Evolutionary conservation across 2,888 invertebrate species (phyloP), one percentile per base, ranked within the genome.

Genomic region (Dynastes grantii): DNA sequence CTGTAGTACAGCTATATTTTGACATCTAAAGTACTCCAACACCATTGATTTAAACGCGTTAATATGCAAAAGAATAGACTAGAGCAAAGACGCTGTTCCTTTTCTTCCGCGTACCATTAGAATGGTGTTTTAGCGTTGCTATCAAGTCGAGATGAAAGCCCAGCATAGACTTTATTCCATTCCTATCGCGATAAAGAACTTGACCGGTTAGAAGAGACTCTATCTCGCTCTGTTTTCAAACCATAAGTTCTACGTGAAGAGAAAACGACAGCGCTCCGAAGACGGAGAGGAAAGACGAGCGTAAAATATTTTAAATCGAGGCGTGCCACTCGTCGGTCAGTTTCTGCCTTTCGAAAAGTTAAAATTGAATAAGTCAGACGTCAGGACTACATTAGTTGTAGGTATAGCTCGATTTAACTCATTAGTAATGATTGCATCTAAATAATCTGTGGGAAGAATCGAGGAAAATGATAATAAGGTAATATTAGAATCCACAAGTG

Each of bases 311-410:
- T 67, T 45, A 67, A 67, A 67, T 11, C 16, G 49, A 49, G 67
- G 67, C 67, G 67, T 67, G 67, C 67, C 67, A 8, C 22, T 55
- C 45, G 27, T 67, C 67, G 67, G 67, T 49, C 67, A 67, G 67
- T 67, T 49, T 13, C 45, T 68, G n/a, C 68, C 68, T 68, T 68
- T 68, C 68, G 51, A 68, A 68, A 68, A 68, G 29, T 68, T 22
- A 11, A 51, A 68, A 68, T 68, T 68, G 51, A 68, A 68, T 68
- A 68, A 68, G 29, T 29, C 22, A 9, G 9, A 61, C 22, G n/a
- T 16, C 13, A 16, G 16, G 1, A 16, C 16, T 16, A 8, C 55
- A 55, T 16, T n/a, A 55, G 55, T 55, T 55, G 55, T 22, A 55
- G n/a, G 22, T 22, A 55, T 8, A 55, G 2, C 16, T 22, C n/a